Evolutionary conservation across 2,113 vertebrate species (phyloP), one percentile per base, ranked within the genome.

Genomic region (Rostratula benghalensis): DNA sequence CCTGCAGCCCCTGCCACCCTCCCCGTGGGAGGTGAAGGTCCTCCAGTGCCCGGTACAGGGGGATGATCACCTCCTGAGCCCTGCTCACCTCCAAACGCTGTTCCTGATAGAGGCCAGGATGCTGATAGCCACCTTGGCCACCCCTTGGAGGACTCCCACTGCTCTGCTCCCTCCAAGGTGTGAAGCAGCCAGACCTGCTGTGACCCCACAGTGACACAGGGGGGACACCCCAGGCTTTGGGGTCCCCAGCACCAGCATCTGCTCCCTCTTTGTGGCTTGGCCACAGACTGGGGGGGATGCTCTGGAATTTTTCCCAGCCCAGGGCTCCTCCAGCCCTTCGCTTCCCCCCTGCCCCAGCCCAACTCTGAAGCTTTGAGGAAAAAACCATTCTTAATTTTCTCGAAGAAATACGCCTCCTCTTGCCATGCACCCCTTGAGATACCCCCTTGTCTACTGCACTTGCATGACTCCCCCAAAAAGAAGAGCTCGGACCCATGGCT

Each of bases 361-460:
- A 23, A 8, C 7, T 24, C 30, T 3, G 6, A 43, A 28, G 41
- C 7, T 35, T 13, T 2, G 17, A 39, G 22, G 17, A 51, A 59
- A 39, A 56, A 83, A 13, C 17, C 28, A 1, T 45, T 39, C n/a
- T 53, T 46, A 12, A 3, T 33, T 45, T 76, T 28, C 75, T 39
- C 2, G 2, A 37, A 11, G 35, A 31, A 27, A 30, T 15, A 43
- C 25, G 6, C 54, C 33, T 5, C 5, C 33, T 35, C 4, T 39
- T 0, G 1, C 61, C 13, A 1, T 1, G 9, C 21, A 14, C 18
- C 24, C 43, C 24, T 9, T 28, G 10, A 46, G 46, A 35, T 1
- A 9, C 20, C 28, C 24, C 23, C 53, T 54, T 30, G 3, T 4
- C n/a, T 4, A 20, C 51, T 12, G 37, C 13, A 1, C 6, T 33